Evolutionary conservation across 1,140 invertebrate genomes (phyloP), one percentile per base, ranked within the genome.

Genomic region (Drosophila pseudoobscura): DNA sequence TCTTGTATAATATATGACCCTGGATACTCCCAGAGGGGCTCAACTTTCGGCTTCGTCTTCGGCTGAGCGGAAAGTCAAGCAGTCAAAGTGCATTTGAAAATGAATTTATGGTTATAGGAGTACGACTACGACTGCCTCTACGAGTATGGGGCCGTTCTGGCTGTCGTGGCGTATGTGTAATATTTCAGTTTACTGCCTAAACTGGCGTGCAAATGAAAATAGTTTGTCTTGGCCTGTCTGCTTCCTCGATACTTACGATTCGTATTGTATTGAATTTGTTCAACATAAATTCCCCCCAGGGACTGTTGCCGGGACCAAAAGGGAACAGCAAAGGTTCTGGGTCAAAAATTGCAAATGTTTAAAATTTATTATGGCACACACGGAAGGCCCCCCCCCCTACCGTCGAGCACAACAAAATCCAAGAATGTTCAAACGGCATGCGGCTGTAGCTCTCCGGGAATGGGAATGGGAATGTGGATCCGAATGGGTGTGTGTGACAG

Each of bases 71-170:
- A 78, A 88, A 88, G 83, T 82, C 83, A 82, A 82, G 62, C 78
- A 82, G 82, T 85, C 83, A 85, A 78, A 88, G 65, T 87, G 82
- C 83, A 87, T 78, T 75, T 78, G 41, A 31, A 47, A 65, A 46
- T 62, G 59, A 69, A 85, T 76, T 73, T 84, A 85, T 72, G 60
- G 63, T 31, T 31, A 31, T 31, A 31, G 2, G 31, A 31, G 31
- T 26, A 5, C 4, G 4, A 26, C 4, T 26, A 26, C 24, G 24
- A 24, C 24, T 24, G 5, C 24, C 2, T 0, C 4, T 5, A 26
- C 24, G 24, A 26, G 20, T 57, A 46, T 41, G 45, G 66, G 46
- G 55, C 11, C 31, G 41, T 20, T 39, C 35, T 39, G 20, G n/a
- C 52, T 50, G 9, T 55, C 31, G 41, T 51, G 80, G 59, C 80